These are phyloP conservation scores for Cepaea hortensis DNA, from an alignment of 2,888 invertebrate genomes.

Conservation along the genomic window DNA sequence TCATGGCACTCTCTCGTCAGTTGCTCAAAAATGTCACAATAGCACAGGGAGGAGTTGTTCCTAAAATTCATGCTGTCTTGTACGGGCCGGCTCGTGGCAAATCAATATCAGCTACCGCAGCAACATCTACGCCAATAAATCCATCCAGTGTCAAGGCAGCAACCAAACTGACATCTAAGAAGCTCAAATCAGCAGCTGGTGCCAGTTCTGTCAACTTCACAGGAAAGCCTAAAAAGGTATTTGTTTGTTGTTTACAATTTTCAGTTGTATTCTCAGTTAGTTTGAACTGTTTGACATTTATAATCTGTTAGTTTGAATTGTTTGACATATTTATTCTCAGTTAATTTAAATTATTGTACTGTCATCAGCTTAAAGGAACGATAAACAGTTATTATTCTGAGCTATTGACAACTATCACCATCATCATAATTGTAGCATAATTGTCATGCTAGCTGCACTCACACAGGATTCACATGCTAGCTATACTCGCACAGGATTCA, in stretches of 20 bases:
- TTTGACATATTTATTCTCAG: no score
- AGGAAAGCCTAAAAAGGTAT: constrained; percentile 52
- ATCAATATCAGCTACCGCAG: constrained; percentile 40
- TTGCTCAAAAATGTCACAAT: constrained; percentile 78
- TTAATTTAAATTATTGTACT: no score
- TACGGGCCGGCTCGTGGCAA: constrained; percentile 27
- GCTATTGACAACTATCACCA: no score
- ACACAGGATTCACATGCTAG: no score
- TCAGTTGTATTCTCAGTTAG: no score
- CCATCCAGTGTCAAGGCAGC: constrained; percentile 48
- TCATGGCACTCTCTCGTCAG: constrained; percentile 60
- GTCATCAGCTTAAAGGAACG: no score
- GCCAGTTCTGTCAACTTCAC: constrained; percentile 27
- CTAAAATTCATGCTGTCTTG: constrained; percentile 75
- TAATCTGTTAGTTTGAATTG: no score
- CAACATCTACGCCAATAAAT: constrained; percentile 34
- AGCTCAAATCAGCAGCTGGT: constrained; percentile 42
- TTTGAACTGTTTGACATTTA: no score
- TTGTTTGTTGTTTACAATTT: neutral
- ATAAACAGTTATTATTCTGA: no score
- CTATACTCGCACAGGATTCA: no score
- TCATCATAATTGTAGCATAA: no score
- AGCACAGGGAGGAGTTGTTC: constrained; percentile 78
- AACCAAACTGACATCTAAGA: constrained; percentile 47
- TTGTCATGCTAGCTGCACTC: no score